Evolutionary conservation across 23 tunicate genomes (phyloP).

Genomic region (Halocynthia aurantium): DNA sequence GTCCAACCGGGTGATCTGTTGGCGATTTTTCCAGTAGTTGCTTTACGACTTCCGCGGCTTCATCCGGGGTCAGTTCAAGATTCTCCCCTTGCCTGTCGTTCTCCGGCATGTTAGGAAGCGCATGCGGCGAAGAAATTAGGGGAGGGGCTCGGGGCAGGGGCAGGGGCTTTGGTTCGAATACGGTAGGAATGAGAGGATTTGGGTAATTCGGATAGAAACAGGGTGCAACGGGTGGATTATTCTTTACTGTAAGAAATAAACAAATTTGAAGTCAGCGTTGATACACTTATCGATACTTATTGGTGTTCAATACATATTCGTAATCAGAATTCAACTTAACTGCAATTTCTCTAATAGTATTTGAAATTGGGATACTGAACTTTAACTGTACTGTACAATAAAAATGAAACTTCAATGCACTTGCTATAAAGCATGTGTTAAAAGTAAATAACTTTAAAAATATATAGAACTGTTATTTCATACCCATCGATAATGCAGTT

Average conservation of each 20-base stretch:
- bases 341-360: no score
- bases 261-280: no score
- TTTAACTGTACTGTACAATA: no score
- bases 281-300: no score
- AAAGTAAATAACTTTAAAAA: no score
- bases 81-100: background rate
- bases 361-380: no score
- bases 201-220: background rate
- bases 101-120: no score
- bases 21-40: slow-evolving; percentile 35
- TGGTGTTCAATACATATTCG: no score
- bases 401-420: no score
- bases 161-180: background rate
- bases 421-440: no score
- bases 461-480: background rate
- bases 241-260: no score
- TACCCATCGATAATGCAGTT: slow-evolving; percentile 32
- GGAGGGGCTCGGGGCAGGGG: background rate
- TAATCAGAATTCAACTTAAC: no score
- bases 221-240: background rate
- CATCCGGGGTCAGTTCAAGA: slow-evolving; percentile 56
- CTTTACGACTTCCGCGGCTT: slow-evolving; percentile 71
- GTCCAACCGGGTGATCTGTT: background rate
- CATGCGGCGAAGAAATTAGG: background rate
- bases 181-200: slow-evolving; percentile 1